Conservation (phyloP, 1,140 invertebrate genomes). For the Teleopsis dalmanni region DNA sequence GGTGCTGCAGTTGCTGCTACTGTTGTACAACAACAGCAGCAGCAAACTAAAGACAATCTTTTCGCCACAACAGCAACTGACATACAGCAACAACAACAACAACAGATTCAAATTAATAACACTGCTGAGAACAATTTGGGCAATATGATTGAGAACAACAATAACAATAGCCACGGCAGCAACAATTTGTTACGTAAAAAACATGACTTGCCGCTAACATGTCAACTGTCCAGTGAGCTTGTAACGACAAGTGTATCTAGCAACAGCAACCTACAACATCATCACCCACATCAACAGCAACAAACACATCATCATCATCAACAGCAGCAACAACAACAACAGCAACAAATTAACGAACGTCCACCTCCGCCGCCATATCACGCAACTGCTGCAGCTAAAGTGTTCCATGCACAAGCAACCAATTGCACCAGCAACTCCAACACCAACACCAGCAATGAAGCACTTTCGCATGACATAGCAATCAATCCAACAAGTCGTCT, state of each 20-base stretch:
- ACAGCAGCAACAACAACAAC: slow-evolving; percentile 13
- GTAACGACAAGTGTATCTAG: neutral
- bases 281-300: slow-evolving; percentile 4
- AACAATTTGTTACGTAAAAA: neutral
- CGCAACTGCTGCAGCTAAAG: slow-evolving; percentile 6
- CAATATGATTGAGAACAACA: slow-evolving; percentile 9
- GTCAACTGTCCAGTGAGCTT: neutral
- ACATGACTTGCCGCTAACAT: neutral
- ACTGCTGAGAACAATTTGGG: too few relatives aligned
- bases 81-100: slow-evolving; percentile 5
- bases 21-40: neutral
- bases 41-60: neutral
- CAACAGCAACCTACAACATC: slow-evolving; percentile 16
- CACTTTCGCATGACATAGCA: slow-evolving; percentile 5
- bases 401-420: neutral
- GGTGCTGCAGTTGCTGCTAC: neutral
- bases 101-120: slow-evolving; percentile 1
- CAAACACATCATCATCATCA: slow-evolving; percentile 8
- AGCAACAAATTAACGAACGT: slow-evolving; percentile 19
- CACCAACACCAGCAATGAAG: neutral
- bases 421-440: slow-evolving; percentile 8
- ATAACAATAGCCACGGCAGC: neutral
- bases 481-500: slow-evolving; percentile 19
- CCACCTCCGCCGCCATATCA: slow-evolving; percentile 22
- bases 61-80: slow-evolving; percentile 3